Evolutionary conservation across 35 echinoderm and acorn worm species (phyloP), one percentile per base, ranked within the genome.

Genomic region (Apostichopus parvimensis): DNA sequence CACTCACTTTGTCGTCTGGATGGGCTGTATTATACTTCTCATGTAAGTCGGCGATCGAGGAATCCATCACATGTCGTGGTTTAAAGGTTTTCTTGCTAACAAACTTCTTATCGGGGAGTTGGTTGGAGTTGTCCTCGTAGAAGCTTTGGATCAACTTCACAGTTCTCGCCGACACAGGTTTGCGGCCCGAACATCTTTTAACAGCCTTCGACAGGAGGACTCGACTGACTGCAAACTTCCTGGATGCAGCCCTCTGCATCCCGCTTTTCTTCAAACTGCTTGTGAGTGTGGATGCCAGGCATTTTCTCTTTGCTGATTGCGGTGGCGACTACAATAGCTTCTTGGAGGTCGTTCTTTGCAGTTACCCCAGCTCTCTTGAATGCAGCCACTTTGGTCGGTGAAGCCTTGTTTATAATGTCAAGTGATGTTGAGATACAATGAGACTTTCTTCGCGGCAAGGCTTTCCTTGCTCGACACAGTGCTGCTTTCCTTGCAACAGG

Each of bases 71-170:
- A 77, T 93, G 84, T 57, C 84, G 28, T 72, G 91, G 85, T 53
- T 93, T 93, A 57, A 53, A 82, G 6, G 83, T 92, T 62, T 91
- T 94, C 57, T 92, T 89, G 66, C 94, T 88, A 11, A 93, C 94
- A 53, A 95, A 77, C 71, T 88, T 95, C 64, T 79, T 95, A 55
- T 95, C 12, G 57, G 91, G 94, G 53, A 92, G 80, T 24, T 93
- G 68, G 54, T 77, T 95, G 10, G 94, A 95, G 78, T 95, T 95
- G 15, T 8, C 84, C 62, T 95, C 90, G 65, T 87, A 95, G 75
- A 92, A 95, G 52, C 66, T 82, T 78, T 79, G 72, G 11, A 95
- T 92, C 22, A 92, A 56, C 83, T 88, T 80, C 28, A 95, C 62
- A 15, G 90, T 92, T 87, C 87, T 57, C 45, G 57, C n/a, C 15